phyloP scores from a whole-genome alignment of 2,888 invertebrate species.

The Ectemnius lituratus region DNA sequence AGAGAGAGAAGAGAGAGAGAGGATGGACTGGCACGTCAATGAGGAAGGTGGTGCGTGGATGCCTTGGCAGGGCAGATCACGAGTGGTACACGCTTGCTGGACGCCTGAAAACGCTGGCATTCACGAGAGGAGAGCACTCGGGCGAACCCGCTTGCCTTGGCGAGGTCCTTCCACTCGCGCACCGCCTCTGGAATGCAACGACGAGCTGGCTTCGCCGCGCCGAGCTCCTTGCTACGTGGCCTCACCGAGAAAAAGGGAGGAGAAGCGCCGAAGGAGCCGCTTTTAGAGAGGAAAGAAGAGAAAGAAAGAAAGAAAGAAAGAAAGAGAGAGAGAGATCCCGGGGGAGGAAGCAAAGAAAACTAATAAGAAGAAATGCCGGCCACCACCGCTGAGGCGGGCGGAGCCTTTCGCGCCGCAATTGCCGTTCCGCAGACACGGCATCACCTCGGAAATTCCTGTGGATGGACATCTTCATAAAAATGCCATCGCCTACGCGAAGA shows the following conservation, averaged over 20 bases:
- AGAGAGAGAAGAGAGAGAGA: neutral
- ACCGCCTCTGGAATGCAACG: conserved; percentile 69
- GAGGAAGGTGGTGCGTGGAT: conserved; percentile 45
- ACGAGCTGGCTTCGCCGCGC: conserved; percentile 5
- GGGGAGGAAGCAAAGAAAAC: conserved; percentile 21
- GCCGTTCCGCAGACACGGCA: too few species aligned
- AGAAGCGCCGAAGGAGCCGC: conserved; percentile 22
- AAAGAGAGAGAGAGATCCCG: conserved; percentile 35
- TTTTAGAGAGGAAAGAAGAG: conserved; percentile 24
- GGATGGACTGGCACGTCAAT: conserved; percentile 32
- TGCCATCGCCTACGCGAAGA: too few species aligned
- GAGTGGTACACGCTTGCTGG: conserved; percentile 23
- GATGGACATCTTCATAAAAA: too few species aligned
- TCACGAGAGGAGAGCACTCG: conserved; percentile 35
- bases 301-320: conserved; percentile 24
- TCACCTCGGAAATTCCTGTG: too few species aligned
- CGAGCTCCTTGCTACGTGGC: conserved; percentile 42
- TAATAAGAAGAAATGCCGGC: conserved; percentile 5
- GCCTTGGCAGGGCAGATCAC: conserved; percentile 38
- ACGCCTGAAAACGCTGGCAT: conserved; percentile 52
- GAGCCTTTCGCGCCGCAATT: too few species aligned
- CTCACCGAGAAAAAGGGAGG: conserved; percentile 37
- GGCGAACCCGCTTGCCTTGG: conserved; percentile 72
- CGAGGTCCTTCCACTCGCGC: conserved; percentile 75
- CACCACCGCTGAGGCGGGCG: too few species aligned